Percentiles rank a stretch among this genome's conserved stretches.
These are phyloP conservation scores for Plusia festucae DNA, from an alignment of 2,888 invertebrate genomes.

Conservation along the genomic window DNA sequence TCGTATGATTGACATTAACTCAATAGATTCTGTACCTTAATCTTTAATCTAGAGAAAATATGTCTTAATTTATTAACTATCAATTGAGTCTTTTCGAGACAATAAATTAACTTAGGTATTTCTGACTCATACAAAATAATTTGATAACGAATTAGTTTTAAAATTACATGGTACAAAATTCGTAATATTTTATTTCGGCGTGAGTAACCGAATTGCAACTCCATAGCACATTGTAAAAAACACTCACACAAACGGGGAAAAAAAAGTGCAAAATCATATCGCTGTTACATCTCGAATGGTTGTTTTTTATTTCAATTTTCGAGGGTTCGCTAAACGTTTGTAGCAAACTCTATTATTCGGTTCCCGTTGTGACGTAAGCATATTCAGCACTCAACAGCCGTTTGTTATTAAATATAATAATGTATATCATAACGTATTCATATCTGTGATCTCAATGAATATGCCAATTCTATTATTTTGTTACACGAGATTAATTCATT, in stretches of 20 bases:
- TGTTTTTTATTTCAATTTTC: conserved; percentile 87
- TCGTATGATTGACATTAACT: too few relatives aligned
- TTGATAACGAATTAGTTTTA: too few relatives aligned
- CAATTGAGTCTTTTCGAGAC: too few relatives aligned
- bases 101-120: background rate
- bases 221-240: conserved; percentile 80
- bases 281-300: conserved; percentile 88
- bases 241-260: conserved; percentile 76
- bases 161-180: conserved; percentile 19
- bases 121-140: background rate
- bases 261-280: conserved; percentile 88
- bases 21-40: too few relatives aligned
- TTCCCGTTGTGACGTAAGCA: conserved; percentile 87
- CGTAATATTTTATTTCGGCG: conserved; percentile 60
- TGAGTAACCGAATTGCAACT: conserved; percentile 74
- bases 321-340: conserved; percentile 88
- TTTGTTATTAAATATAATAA: conserved; percentile 88
- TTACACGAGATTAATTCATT: conserved; percentile 57
- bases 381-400: conserved; percentile 81
- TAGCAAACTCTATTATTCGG: conserved; percentile 88
- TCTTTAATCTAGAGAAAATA: too few relatives aligned
- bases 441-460: conserved; percentile 87
- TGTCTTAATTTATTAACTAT: background rate
- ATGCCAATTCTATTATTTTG: conserved; percentile 79
- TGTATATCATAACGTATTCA: conserved; percentile 87